These are phyloP conservation scores for Istiophorus platypterus DNA, from an alignment of 2,113 vertebrate genomes.

Conservation along the genomic window DNA sequence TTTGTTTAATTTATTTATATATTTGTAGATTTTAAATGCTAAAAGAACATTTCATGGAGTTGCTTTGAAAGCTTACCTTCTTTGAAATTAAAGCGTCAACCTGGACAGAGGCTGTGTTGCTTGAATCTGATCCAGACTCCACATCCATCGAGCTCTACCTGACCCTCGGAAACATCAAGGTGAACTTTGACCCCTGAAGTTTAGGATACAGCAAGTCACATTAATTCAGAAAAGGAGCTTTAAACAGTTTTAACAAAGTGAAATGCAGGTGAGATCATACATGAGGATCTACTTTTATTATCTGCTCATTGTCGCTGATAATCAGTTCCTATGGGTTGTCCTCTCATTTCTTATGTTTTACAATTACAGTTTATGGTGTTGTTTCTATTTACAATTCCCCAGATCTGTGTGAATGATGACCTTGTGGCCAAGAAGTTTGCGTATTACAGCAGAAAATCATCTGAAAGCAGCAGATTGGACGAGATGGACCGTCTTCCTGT, in stretches of 20 bases:
- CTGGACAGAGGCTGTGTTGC: slow-evolving; percentile 85
- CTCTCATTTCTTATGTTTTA: neutral
- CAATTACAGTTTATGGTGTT: too few species aligned
- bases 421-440: slow-evolving; percentile 92
- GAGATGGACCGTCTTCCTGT: slow-evolving; percentile 44
- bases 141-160: slow-evolving; percentile 90
- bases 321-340: too few species aligned
- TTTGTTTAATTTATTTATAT: neutral
- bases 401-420: slow-evolving; percentile 95
- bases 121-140: slow-evolving; percentile 79
- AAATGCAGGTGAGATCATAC: too few species aligned
- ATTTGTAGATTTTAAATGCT: neutral
- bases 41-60: neutral
- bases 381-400: neutral
- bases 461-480: neutral
- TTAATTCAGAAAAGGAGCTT: neutral
- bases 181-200: slow-evolving; percentile 65
- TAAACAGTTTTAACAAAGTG: neutral
- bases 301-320: too few species aligned
- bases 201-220: neutral
- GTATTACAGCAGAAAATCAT: slow-evolving; percentile 65
- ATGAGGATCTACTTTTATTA: too few species aligned
- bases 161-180: slow-evolving; percentile 87
- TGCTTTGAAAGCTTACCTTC: neutral
- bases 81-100: slow-evolving; percentile 81